Percentiles rank a stretch among this genome's conserved stretches.
Evolutionary conservation across 2,797 vertebrate species (phyloP).

Genomic region (Catharus ustulatus): DNA sequence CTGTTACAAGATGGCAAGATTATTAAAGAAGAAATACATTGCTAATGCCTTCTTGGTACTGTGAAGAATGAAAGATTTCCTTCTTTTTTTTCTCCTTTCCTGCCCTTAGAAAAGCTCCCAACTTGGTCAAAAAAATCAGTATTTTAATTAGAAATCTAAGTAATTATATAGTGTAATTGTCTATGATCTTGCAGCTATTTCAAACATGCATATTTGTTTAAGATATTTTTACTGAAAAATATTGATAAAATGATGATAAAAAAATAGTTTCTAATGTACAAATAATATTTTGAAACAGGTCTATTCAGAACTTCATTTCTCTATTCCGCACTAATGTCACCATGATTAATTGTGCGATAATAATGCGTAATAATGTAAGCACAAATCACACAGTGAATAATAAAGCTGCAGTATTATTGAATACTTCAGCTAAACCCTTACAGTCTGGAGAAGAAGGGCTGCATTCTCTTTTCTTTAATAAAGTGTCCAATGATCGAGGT

Average conservation of each 20-base stretch:
- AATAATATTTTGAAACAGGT: not conserved
- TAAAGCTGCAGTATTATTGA: not conserved
- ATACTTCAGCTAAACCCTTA: not conserved
- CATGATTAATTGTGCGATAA: slow-evolving; percentile 11
- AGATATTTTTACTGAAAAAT: not conserved
- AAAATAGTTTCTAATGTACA: not conserved
- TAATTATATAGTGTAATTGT: not conserved
- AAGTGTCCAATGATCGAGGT: not conserved
- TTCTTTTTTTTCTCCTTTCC: not conserved
- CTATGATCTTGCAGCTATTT: not conserved
- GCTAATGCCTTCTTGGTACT: not conserved
- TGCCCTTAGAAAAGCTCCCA: not conserved
- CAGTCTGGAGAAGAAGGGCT: not conserved
- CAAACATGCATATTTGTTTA: not conserved
- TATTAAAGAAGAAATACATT: not conserved
- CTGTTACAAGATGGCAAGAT: not conserved
- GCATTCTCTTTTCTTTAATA: not conserved
- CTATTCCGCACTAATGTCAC: not conserved
- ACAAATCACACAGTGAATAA: not conserved
- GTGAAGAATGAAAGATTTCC: not conserved
- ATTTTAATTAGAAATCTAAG: not conserved
- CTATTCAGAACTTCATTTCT: not conserved
- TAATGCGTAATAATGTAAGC: not conserved
- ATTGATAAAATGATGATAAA: not conserved
- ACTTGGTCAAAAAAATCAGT: not conserved